These are phyloP conservation scores for Pangasianodon hypophthalmus DNA, from an alignment of 2,113 vertebrate genomes.

Conservation along the genomic window DNA sequence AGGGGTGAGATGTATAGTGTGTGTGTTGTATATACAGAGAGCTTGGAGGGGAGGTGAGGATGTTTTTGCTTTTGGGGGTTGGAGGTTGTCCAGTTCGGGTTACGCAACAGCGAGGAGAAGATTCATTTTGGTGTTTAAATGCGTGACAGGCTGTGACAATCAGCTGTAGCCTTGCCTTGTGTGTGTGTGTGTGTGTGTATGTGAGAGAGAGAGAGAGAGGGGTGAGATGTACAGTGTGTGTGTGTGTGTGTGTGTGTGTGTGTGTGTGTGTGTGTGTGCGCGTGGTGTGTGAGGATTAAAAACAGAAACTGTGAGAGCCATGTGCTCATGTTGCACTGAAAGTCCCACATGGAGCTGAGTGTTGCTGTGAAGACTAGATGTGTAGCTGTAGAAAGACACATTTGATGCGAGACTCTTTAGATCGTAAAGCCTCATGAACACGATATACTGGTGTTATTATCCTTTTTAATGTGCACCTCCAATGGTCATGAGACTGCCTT, in stretches of 20 bases:
- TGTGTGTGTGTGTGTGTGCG: conserved; percentile 55
- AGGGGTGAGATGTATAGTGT: neutral
- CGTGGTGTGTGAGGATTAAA: conserved; percentile 74
- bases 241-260: conserved; percentile 78
- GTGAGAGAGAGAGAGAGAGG: neutral
- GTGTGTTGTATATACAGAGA: neutral
- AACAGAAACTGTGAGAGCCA: neutral
- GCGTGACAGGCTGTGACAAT: conserved; percentile 33
- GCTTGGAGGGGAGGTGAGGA: conserved; percentile 12
- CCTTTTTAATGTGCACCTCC: neutral
- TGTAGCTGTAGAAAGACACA: neutral
- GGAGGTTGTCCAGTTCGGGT: conserved; percentile 50
- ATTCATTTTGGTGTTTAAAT: conserved; percentile 45
- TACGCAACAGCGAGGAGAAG: conserved; percentile 52
- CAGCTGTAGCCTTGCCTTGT: conserved; percentile 22
- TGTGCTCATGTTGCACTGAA: neutral
- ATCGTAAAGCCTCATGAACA: neutral
- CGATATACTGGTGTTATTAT: neutral
- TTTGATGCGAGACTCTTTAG: neutral
- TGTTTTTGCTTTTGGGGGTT: conserved; percentile 48
- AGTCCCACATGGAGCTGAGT: neutral
- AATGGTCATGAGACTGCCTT: neutral
- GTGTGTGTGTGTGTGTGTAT: conserved; percentile 68
- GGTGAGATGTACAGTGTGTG: neutral
- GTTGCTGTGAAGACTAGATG: neutral